phyloP scores from a whole-genome alignment of 2,888 invertebrate genomes.

The Stenodema calcarata region DNA sequence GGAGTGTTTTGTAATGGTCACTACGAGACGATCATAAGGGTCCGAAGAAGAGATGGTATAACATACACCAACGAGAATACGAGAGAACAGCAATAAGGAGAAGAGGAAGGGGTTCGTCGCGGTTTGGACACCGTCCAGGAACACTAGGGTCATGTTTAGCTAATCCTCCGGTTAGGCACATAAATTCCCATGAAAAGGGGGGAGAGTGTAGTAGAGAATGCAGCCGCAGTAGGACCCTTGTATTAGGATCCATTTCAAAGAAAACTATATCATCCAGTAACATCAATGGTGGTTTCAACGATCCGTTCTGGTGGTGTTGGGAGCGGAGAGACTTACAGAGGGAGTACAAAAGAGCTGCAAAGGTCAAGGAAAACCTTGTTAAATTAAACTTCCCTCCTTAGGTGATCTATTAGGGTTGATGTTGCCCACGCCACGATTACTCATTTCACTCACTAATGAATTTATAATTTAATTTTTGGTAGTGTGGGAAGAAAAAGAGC shows the following conservation, averaged over 20 bases:
- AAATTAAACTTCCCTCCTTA: too few relatives aligned
- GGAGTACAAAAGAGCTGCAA: too few relatives aligned
- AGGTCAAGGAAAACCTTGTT: too few relatives aligned
- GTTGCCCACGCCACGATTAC: too few relatives aligned
- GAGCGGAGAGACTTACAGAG: too few relatives aligned
- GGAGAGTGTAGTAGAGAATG: not conserved
- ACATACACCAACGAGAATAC: not conserved
- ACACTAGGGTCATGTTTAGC: slow-evolving; percentile 33
- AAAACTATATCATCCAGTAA: not conserved
- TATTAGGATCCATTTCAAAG: slow-evolving; percentile 6
- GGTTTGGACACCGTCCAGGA: slow-evolving; percentile 24
- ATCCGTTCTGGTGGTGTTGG: not conserved
- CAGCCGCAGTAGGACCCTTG: not conserved
- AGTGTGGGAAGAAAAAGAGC: too few relatives aligned
- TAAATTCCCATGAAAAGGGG: not conserved
- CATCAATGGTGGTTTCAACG: not conserved
- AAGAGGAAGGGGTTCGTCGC: not conserved
- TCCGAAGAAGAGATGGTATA: not conserved
- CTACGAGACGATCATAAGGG: slow-evolving; percentile 6
- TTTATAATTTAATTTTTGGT: too few relatives aligned
- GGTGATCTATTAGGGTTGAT: too few relatives aligned
- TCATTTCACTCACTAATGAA: too few relatives aligned
- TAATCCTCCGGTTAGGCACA: slow-evolving; percentile 8
- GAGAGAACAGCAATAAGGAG: not conserved
- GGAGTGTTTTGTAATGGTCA: not conserved